Evolutionary conservation across 1,140 invertebrate species (phyloP).

Genomic region (Zaprionus davidi): DNA sequence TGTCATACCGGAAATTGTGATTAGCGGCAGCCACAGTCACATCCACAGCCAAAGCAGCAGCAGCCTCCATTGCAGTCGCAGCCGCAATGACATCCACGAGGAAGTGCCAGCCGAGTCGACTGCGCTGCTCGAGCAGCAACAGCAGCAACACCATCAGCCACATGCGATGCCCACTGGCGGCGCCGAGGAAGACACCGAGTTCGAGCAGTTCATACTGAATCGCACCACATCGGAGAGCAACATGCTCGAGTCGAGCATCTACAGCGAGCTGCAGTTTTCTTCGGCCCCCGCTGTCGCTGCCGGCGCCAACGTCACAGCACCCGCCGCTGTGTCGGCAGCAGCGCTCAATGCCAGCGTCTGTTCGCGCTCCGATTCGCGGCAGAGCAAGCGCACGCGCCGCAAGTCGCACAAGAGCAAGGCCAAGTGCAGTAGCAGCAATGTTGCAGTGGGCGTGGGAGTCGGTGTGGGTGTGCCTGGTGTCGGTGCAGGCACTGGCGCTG

Average conservation of each 20-base stretch:
- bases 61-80: slow-evolving; percentile 46
- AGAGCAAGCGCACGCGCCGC: slow-evolving; percentile 63
- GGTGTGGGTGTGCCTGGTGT: slow-evolving; percentile 9
- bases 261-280: slow-evolving; percentile 64
- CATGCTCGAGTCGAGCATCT: slow-evolving; percentile 68
- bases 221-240: slow-evolving; percentile 71
- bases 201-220: slow-evolving; percentile 70
- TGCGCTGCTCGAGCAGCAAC: slow-evolving; percentile 41
- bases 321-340: slow-evolving; percentile 6
- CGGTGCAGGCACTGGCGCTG: slow-evolving; percentile 17
- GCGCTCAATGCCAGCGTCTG: slow-evolving; percentile 63
- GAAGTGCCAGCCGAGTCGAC: slow-evolving; percentile 44
- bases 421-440: slow-evolving; percentile 46
- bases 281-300: slow-evolving; percentile 18
- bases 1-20: background rate
- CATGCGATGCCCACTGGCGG: slow-evolving; percentile 13
- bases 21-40: slow-evolving; percentile 19
- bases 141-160: slow-evolving; percentile 19
- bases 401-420: slow-evolving; percentile 58
- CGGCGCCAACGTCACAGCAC: background rate
- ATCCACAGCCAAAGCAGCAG: slow-evolving; percentile 59
- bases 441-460: slow-evolving; percentile 8
- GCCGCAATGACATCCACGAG: slow-evolving; percentile 40
- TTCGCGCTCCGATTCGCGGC: slow-evolving; percentile 57
- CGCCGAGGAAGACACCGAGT: slow-evolving; percentile 53